Base-by-base conservation (phyloP, 2,113 vertebrate species). In the Falco punctatus region DNA sequence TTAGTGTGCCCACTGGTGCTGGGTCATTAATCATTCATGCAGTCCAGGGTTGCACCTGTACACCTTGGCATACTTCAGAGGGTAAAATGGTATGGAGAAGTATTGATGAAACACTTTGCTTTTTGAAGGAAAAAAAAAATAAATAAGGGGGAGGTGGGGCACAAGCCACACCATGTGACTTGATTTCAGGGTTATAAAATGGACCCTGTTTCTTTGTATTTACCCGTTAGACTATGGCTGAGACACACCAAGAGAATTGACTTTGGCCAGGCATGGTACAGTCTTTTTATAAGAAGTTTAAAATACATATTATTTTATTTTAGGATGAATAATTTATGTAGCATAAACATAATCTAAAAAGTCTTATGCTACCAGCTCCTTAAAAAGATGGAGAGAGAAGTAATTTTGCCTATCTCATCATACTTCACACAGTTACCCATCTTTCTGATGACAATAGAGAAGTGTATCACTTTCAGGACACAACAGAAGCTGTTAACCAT, bases 171-270 rank as follows among this genome's bases (percentile, higher is more conserved):
- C 2, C 2, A 20, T 16, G 15, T 11, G 9, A 24, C 15, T 23
- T 69, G 13, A 27, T 74, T 61, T 86, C 42, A 59, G 15, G 10
- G 2, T 44, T 40, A 10, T 27, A 58, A 30, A 51, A n/a, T 6
- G 7, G 18, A 49, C 18, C 13, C 11, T 64, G 6, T 3, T 58
- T 40, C 22, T 21, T 48, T 59, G 11, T 59, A 42, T 38, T 85
- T 86, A 27, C 10, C 15, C 69, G 5, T 28, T 46, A 67, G 15
- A 26, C 18, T 4, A 10, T 24, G 30, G 10, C 20, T 70, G 21
- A 74, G 51, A 30, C n/a, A 7, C 6, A 14, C 8, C 0, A 0
- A 35, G 32, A 65, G 5, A 54, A 13, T 3, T 55, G 5, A 78
- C 23, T 48, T 85, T 1, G 27, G 7, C 13, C 11, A 26, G 7